Evolutionary conservation across 2,113 vertebrate genomes (phyloP).

Genomic region (Pipra filicauda): DNA sequence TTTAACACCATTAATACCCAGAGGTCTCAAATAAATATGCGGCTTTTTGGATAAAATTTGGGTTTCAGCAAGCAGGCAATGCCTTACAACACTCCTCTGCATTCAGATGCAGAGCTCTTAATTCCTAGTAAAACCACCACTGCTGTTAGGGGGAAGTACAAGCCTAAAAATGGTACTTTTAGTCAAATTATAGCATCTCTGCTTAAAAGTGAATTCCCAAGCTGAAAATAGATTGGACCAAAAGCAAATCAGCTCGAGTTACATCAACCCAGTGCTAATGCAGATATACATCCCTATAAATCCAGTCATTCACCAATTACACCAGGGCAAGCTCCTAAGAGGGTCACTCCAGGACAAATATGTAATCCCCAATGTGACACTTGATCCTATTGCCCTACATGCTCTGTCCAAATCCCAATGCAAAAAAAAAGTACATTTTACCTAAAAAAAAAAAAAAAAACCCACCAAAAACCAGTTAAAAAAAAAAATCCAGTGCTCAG

Average conservation of each 20-base stretch:
- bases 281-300: slow-evolving; percentile 50
- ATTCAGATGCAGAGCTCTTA: background rate
- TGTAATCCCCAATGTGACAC: slow-evolving; percentile 59
- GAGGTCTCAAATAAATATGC: background rate
- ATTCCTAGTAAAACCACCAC: background rate
- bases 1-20: background rate
- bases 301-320: slow-evolving; percentile 48
- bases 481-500: background rate
- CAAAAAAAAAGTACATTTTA: background rate
- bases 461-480: background rate
- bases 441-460: background rate
- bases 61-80: background rate
- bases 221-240: background rate
- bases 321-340: slow-evolving; percentile 36
- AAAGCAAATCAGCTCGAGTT: slow-evolving; percentile 19
- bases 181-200: background rate
- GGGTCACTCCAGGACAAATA: slow-evolving; percentile 46
- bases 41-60: background rate
- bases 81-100: fast-evolving
- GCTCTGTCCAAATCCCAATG: slow-evolving; percentile 10
- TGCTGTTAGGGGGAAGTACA: background rate
- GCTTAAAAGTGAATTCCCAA: background rate
- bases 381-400: slow-evolving; percentile 56
- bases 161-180: background rate
- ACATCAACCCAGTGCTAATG: background rate